Conservation (phyloP, 1,140 invertebrate species). For the Drosophila virilis region DNA sequence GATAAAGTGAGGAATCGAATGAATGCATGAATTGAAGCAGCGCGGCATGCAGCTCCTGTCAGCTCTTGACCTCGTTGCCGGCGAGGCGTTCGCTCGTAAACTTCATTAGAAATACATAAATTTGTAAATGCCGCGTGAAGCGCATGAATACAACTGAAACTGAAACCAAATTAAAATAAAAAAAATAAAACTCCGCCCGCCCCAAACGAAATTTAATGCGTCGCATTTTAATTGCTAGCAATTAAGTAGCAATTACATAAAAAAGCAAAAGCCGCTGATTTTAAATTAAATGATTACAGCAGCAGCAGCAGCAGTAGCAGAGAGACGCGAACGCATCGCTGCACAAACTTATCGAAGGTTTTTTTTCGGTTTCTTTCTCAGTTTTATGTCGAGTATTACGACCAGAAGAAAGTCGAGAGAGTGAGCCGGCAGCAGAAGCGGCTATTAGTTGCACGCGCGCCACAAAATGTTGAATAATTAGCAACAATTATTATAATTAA, state of each 20-base stretch:
- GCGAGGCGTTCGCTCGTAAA: conserved; percentile 34
- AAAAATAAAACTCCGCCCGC: conserved; percentile 41
- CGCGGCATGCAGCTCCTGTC: conserved; percentile 36
- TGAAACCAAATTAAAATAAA: conserved; percentile 16
- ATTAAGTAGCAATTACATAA: conserved; percentile 77
- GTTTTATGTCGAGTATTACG: conserved; percentile 13
- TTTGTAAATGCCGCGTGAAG: conserved; percentile 23
- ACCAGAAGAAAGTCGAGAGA: conserved; percentile 51
- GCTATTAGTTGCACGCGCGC: conserved; percentile 72
- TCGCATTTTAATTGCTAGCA: conserved; percentile 76
- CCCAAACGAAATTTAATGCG: conserved; percentile 49
- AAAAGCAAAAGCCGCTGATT: conserved; percentile 69
- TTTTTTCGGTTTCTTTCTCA: conserved; percentile 13
- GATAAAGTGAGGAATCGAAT: conserved; percentile 29
- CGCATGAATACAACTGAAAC: conserved; percentile 9
- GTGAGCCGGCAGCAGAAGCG: not conserved
- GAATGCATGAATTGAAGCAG: conserved; percentile 44
- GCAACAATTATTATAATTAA: conserved; percentile 75
- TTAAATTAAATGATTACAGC: conserved; percentile 75
- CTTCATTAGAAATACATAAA: conserved; percentile 35
- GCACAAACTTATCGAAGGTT: conserved; percentile 43
- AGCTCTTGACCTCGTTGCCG: conserved; percentile 72
- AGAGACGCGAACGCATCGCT: conserved; percentile 50
- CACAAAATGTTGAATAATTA: conserved; percentile 78
- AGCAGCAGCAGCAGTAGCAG: conserved; percentile 24